phyloP scores from a whole-genome alignment of 2,888 invertebrate species.

The Chrysodeixis includens region DNA sequence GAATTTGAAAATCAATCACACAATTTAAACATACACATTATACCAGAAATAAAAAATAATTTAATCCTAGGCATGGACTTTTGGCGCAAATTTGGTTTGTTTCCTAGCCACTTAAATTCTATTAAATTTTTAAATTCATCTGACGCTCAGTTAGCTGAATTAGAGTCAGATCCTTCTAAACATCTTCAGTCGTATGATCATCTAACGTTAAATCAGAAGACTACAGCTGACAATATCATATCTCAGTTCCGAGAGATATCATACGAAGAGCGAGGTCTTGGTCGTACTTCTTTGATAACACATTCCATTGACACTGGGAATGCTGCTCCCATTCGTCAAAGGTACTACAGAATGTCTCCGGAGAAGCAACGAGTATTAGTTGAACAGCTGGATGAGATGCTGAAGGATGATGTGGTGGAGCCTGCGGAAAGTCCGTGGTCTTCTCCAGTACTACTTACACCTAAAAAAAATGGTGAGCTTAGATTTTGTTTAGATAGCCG shows the following conservation, averaged over 20 bases:
- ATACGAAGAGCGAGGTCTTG: slow-evolving; percentile 40
- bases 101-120: slow-evolving; percentile 22
- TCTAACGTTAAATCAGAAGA: slow-evolving; percentile 15
- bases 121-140: slow-evolving; percentile 20
- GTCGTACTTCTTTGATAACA: slow-evolving; percentile 42
- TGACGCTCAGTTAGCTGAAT: slow-evolving; percentile 8
- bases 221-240: slow-evolving; percentile 37
- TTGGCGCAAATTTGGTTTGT: slow-evolving; percentile 37
- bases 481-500: background rate
- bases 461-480: background rate
- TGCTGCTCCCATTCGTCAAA: too few relatives aligned
- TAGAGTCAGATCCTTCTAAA: background rate
- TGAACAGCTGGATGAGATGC: too few relatives aligned
- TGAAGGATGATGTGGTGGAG: too few relatives aligned
- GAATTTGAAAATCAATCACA: background rate
- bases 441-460: too few relatives aligned
- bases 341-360: too few relatives aligned
- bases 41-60: slow-evolving; percentile 27
- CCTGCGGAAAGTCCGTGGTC: too few relatives aligned
- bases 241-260: slow-evolving; percentile 39
- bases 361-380: too few relatives aligned
- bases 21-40: background rate
- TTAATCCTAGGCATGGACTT: slow-evolving; percentile 51
- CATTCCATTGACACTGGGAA: slow-evolving; percentile 54
- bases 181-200: slow-evolving; percentile 13